These are phyloP conservation scores for Anthophora plumipes DNA, from an alignment of 2,888 invertebrate species.

Conservation along the genomic window DNA sequence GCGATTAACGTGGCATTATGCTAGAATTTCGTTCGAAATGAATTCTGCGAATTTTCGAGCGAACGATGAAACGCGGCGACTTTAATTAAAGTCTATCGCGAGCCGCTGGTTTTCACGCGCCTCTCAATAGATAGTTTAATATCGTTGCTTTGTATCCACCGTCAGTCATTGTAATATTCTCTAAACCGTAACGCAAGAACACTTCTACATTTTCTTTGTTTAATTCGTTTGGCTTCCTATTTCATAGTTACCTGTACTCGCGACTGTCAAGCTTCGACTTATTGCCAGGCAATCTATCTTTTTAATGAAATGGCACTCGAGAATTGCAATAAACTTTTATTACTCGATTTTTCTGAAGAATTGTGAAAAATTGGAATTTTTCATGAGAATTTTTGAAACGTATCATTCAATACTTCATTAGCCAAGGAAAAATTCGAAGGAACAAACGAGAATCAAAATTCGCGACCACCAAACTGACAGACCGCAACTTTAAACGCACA, in stretches of 20 bases:
- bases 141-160: conserved; percentile 16
- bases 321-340: no score
- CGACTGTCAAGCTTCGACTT: no score
- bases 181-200: no score
- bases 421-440: no score
- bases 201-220: neutral
- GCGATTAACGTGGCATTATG: conserved; percentile 37
- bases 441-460: no score
- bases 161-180: conserved; percentile 15
- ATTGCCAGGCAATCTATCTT: neutral
- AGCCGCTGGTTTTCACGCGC: neutral
- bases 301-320: neutral
- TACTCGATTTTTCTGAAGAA: no score
- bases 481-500: no score
- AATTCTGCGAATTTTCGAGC: conserved; percentile 35
- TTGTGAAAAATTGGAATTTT: no score
- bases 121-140: conserved; percentile 35
- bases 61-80: neutral
- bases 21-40: conserved; percentile 33
- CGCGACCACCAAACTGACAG: no score
- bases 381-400: no score
- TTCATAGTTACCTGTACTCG: neutral
- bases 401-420: no score
- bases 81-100: conserved; percentile 48
- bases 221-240: neutral